These are phyloP conservation scores for Scolanthus callimorphus DNA, from an alignment of 92 coral and sea anemone species.

Conservation along the genomic window DNA sequence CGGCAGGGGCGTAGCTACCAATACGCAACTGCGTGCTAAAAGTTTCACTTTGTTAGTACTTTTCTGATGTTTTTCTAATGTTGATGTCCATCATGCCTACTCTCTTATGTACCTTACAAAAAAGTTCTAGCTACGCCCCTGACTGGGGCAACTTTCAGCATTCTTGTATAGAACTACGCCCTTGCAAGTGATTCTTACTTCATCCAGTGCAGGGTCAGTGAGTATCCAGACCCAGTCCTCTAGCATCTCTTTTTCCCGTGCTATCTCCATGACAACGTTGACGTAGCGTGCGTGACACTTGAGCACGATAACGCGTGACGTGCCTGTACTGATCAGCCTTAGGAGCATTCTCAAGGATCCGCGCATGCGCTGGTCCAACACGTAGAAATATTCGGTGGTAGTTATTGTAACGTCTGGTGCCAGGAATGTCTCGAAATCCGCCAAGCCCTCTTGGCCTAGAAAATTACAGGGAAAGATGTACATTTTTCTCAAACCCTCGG, in stretches of 20 bases:
- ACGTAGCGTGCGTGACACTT: conserved; percentile 18
- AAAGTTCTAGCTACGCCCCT: no score
- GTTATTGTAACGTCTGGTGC: neutral
- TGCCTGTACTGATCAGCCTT: conserved; percentile 23
- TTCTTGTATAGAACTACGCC: no score
- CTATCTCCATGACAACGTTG: conserved; percentile 23
- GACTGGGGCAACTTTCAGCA: no score
- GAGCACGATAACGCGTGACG: conserved; percentile 34
- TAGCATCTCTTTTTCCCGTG: conserved; percentile 26
- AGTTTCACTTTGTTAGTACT: no score
- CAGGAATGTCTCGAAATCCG: neutral
- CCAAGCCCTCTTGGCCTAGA: conserved; percentile 9
- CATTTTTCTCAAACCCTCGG: no score
- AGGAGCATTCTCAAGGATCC: neutral
- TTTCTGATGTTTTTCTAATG: no score
- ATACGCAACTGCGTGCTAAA: no score
- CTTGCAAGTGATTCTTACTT: conserved; percentile 23
- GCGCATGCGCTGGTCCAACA: neutral
- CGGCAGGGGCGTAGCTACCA: no score
- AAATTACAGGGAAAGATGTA: no score
- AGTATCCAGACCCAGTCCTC: conserved; percentile 52
- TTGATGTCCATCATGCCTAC: no score
- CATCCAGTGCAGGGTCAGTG: conserved; percentile 25
- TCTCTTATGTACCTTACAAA: no score
- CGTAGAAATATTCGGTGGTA: neutral